phyloP scores from a whole-genome alignment of 1,140 invertebrate genomes.

The Pseudomyrmex sp. region DNA sequence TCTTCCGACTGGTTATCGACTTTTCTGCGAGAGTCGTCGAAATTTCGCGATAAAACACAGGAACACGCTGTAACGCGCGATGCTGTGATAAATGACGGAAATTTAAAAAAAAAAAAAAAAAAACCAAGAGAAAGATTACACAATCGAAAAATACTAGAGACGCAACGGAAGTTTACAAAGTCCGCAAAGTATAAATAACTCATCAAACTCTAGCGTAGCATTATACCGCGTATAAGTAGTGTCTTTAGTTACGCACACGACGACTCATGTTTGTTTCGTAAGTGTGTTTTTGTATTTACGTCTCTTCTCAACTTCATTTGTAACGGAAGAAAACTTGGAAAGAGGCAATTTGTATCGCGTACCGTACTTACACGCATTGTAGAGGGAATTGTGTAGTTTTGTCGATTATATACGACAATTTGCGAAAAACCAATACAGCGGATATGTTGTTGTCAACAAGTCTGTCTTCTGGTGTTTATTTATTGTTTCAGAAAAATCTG shows the following conservation, averaged over 20 bases:
- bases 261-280: conserved; percentile 22
- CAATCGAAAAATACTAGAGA: background rate
- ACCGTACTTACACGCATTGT: background rate
- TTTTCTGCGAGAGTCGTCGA: background rate
- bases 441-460: background rate
- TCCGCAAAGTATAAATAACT: conserved; percentile 42
- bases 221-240: conserved; percentile 43
- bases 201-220: conserved; percentile 54
- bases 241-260: conserved; percentile 21
- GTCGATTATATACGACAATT: too few species aligned
- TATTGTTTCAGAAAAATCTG: background rate
- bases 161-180: conserved; percentile 5
- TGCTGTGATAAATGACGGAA: conserved; percentile 45
- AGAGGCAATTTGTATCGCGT: background rate
- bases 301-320: conserved; percentile 42
- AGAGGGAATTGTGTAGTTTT: background rate
- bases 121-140: background rate
- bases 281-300: conserved; percentile 8
- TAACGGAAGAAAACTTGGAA: background rate
- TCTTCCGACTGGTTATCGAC: background rate
- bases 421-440: too few species aligned
- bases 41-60: conserved; percentile 14
- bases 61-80: conserved; percentile 29
- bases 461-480: conserved; percentile 5
- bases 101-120: background rate